These are phyloP conservation scores for Aurelia coerulea DNA, from an alignment of 30 jellyfish, hydroid and myxozoan species.

Conservation along the genomic window DNA sequence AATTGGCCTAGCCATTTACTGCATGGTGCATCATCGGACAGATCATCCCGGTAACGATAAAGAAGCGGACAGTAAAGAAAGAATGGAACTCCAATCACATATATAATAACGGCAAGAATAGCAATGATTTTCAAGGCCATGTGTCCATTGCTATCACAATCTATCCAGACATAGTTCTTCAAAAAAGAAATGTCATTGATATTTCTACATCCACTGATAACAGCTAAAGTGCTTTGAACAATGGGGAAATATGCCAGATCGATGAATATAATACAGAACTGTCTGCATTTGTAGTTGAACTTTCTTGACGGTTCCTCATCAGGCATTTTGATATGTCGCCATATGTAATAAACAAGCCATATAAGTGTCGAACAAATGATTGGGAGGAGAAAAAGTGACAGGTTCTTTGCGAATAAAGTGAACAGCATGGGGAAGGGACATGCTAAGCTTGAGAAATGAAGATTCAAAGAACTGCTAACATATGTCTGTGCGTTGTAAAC, in stretches of 20 bases:
- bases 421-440: conserved; percentile 36
- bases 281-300: conserved; percentile 16
- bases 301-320: neutral
- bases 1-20: conserved; percentile 48
- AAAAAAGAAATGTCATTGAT: conserved; percentile 34
- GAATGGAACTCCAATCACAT: conserved; percentile 49
- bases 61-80: conserved; percentile 51
- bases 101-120: conserved; percentile 10
- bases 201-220: conserved; percentile 31
- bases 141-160: conserved; percentile 18
- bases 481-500: conserved; percentile 41
- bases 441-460: conserved; percentile 53
- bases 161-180: conserved; percentile 45
- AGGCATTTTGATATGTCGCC: neutral
- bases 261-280: conserved; percentile 19
- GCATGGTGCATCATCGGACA: conserved; percentile 13
- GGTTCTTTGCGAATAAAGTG: neutral
- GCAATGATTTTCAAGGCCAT: conserved; percentile 22
- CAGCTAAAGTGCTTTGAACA: conserved; percentile 12
- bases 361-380: neutral
- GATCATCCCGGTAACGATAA: conserved; percentile 4
- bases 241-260: conserved; percentile 70
- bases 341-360: conserved; percentile 5
- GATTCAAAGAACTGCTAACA: conserved; percentile 42
- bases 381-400: conserved; percentile 13